These are phyloP conservation scores for Hipposideros armiger DNA, from an alignment of 2,113 vertebrate species.

Conservation along the genomic window DNA sequence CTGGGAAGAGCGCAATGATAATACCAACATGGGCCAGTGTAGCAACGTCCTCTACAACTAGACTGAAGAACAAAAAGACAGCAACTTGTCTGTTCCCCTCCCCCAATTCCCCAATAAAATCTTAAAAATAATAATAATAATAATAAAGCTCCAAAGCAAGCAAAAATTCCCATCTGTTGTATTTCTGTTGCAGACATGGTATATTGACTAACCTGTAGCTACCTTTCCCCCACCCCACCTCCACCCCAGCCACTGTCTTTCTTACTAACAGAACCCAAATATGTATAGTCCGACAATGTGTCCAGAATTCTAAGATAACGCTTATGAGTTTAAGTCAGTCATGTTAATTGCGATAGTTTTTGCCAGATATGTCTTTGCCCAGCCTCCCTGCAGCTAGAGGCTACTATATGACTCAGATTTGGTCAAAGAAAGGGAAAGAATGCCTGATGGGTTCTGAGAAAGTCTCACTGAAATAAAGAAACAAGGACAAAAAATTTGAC, in stretches of 20 bases:
- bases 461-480: not conserved
- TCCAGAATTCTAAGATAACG: not conserved
- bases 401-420: not conserved
- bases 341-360: not conserved
- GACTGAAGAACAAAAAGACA: no score
- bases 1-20: no score
- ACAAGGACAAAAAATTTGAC: not conserved
- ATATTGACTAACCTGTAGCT: not conserved
- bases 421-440: not conserved
- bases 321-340: not conserved
- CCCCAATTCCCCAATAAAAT: no score
- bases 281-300: not conserved
- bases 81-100: no score
- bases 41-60: no score
- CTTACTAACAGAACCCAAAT: not conserved
- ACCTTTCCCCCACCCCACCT: rapidly evolving
- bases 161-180: not conserved
- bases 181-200: not conserved
- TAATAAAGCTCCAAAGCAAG: not conserved
- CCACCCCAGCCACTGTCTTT: not conserved
- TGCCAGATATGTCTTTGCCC: not conserved
- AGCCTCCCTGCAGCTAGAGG: not conserved
- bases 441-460: not conserved
- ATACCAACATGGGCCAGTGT: no score
- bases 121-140: not conserved